phyloP scores from a whole-genome alignment of 1,140 invertebrate genomes.

The Drosophila orena region DNA sequence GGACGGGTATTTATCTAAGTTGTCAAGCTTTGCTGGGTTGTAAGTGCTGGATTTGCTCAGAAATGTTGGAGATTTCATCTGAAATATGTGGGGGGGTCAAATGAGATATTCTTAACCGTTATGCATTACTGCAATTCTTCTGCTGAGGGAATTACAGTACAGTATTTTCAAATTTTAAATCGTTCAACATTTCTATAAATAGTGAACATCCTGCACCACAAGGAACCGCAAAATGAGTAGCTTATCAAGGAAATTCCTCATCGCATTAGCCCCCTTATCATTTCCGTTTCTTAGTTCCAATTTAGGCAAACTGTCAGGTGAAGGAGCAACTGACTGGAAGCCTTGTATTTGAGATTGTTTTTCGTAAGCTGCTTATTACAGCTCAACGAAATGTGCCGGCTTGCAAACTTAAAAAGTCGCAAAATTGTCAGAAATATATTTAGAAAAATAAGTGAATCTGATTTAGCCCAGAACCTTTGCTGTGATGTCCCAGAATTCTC shows the following conservation, averaged over 20 bases:
- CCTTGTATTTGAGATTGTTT: constrained; percentile 48
- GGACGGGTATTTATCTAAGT: constrained; percentile 22
- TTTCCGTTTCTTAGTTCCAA: constrained; percentile 9
- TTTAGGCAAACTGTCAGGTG: constrained; percentile 40
- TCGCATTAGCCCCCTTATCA: constrained; percentile 17
- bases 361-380: constrained; percentile 60
- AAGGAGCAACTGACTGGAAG: not conserved
- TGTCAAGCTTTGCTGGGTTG: constrained; percentile 32
- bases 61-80: constrained; percentile 9
- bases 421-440: constrained; percentile 58
- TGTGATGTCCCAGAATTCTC: constrained; percentile 26
- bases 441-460: constrained; percentile 44
- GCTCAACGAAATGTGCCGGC: constrained; percentile 37
- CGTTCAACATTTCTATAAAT: no score
- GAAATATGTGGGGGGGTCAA: constrained; percentile 26
- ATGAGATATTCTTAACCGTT: not conserved
- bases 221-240: constrained; percentile 44
- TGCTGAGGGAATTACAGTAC: no score
- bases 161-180: no score
- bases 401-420: constrained; percentile 29
- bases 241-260: constrained; percentile 36
- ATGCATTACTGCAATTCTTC: no score
- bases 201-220: not conserved
- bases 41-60: constrained; percentile 30
- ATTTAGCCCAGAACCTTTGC: constrained; percentile 20